phyloP scores from a whole-genome alignment of 2,888 invertebrate species.

The Ephialtes manifestator region DNA sequence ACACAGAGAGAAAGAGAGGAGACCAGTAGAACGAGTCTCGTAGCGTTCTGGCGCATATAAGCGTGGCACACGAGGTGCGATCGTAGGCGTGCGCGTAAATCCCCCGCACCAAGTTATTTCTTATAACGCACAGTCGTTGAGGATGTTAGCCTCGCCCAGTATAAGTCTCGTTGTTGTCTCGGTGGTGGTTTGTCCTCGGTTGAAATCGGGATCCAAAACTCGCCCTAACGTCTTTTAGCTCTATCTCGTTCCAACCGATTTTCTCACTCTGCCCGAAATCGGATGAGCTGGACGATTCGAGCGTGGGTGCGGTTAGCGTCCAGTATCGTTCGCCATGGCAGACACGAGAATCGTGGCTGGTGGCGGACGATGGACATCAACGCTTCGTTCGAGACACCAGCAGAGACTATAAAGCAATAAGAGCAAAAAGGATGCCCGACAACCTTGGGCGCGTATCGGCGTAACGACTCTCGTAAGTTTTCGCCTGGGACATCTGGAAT shows the following conservation, averaged over 20 bases:
- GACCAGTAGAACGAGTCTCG: constrained; percentile 46
- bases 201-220: constrained; percentile 45
- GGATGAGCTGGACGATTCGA: constrained; percentile 32
- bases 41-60: constrained; percentile 33
- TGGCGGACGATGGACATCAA: constrained; percentile 54
- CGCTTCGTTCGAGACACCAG: constrained; percentile 25
- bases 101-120: constrained; percentile 64
- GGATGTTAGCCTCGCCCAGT: constrained; percentile 67
- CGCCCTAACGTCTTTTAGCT: not conserved
- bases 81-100: constrained; percentile 71
- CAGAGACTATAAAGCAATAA: constrained; percentile 11
- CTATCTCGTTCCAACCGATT: constrained; percentile 6
- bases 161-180: constrained; percentile 46
- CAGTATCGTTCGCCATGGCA: constrained; percentile 42
- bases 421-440: constrained; percentile 45
- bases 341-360: constrained; percentile 43
- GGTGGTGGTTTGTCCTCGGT: constrained; percentile 49
- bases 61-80: constrained; percentile 48
- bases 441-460: constrained; percentile 68
- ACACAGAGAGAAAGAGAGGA: constrained; percentile 39
- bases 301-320: constrained; percentile 64
- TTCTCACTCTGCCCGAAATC: constrained; percentile 53
- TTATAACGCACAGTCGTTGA: constrained; percentile 61
- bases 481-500: constrained; percentile 74
- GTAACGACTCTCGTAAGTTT: constrained; percentile 74